Evolutionary conservation across 2,888 invertebrate species (phyloP), one percentile per base, ranked within the genome.

Genomic region (Notocelia uddmanniana): DNA sequence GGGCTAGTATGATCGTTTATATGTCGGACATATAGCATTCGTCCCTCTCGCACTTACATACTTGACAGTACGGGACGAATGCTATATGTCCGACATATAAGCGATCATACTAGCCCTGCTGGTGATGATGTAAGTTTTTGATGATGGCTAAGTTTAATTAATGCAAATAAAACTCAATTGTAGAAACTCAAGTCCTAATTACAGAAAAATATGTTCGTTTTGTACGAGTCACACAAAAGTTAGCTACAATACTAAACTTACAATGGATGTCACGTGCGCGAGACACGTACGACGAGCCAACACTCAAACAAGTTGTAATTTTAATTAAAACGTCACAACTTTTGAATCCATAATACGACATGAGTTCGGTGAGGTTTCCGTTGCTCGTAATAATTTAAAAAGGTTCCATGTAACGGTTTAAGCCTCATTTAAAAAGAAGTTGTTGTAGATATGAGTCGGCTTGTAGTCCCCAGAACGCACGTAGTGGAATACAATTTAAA

Each of bases 251-350:
- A 31, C 26, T 5, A 3, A n/a, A 80, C 81, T 85, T 84, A 84
- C 83, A 83, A 88, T 87, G 85, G 77, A 81, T 83, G 86, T 90
- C 89, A 89, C 87, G 85, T 85, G 83, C 85, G 81, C 77, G 82
- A 80, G 80, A 85, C 87, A 86, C 84, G 87, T 85, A 84, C 83
- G 80, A 81, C 80, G 83, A 79, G 81, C 81, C 78, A 80, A 84
- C 84, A 84, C 84, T 86, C 87, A 85, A 88, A 86, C 85, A 81
- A 86, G 84, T 85, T 83, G 81, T 89, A 86, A 90, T 89, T 90
- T 91, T 88, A 91, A 92, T 91, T 90, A 89, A 91, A 91, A 87
- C 83, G 85, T 87, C 89, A 84, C 85, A 89, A 89, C 89, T 90
- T 90, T 85, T 87, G 81, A 80, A 83, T 82, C 80, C 81, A 78